These are phyloP conservation scores for Crocidura indochinensis DNA, from an alignment of 2,797 vertebrate species.

Conservation along the genomic window DNA sequence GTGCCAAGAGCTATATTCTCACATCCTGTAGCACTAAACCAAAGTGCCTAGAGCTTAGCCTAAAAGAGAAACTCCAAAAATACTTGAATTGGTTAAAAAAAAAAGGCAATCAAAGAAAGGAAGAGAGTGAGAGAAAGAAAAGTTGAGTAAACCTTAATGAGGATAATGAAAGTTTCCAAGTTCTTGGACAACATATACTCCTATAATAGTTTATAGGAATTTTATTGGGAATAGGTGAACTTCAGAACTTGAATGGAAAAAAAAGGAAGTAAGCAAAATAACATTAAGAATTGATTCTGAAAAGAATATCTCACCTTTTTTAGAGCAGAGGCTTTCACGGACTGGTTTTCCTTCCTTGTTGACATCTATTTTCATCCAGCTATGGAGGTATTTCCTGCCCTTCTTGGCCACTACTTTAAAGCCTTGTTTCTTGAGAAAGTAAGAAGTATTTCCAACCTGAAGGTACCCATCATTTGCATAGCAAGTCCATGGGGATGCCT, in stretches of 20 bases:
- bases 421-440: constrained; percentile 94
- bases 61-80: constrained; percentile 53
- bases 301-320: constrained; percentile 91
- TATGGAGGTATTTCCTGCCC: constrained; percentile 90
- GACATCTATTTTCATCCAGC: constrained; percentile 92
- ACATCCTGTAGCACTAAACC: neutral
- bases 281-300: constrained; percentile 64
- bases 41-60: neutral
- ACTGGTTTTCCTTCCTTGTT: constrained; percentile 86
- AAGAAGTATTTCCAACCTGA: constrained; percentile 89
- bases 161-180: constrained; percentile 22
- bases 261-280: constrained; percentile 74
- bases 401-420: constrained; percentile 89
- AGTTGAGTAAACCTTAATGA: constrained; percentile 28
- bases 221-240: neutral
- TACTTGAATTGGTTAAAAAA: constrained; percentile 46
- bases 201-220: neutral
- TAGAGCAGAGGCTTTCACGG: constrained; percentile 90
- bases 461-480: constrained; percentile 89
- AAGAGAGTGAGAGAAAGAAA: neutral
- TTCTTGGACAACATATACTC: neutral
- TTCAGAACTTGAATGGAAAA: constrained; percentile 42
- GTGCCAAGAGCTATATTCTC: neutral
- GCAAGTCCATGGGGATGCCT: constrained; percentile 93
- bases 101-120: constrained; percentile 25